Evolutionary conservation across 2,797 vertebrate genomes (phyloP), one percentile per base, ranked within the genome.

Genomic region (Poecile montanus): DNA sequence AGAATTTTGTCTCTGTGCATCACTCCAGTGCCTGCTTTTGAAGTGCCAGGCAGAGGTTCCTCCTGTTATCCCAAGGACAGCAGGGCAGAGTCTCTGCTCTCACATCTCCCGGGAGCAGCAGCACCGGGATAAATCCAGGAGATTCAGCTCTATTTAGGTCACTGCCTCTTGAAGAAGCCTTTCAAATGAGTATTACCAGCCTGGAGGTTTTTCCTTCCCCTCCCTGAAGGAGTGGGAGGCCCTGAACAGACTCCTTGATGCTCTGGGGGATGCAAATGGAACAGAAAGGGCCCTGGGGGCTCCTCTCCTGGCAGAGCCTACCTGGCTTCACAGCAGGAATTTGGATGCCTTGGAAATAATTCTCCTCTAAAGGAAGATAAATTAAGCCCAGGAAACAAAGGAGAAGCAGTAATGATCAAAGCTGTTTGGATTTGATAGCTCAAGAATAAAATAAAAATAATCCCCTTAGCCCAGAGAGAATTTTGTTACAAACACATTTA

Each of bases 91-190:
- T 36, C 60, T 60, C 51, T 16, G 42, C 44, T 70, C n/a, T 0
- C 29, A 3, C 70, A 17, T 78, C 94, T 51, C 94, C 90, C 2
- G 11, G 87, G 58, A 36, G 92, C 63, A 62, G 23, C 2, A 56
- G 27, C 70, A 23, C 1, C n/a, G 5, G 71, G 54, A 38, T 13
- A 40, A 87, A 73, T 10, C 36, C 67, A 36, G 85, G 63, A 36
- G 66, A 56, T 20, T 34, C 71, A 51, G 87, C 89, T 78, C 92
- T 91, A 88, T 80, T 94, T 89, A 87, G 92, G 89, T 88, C 87
- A 90, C 82, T 62, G 81, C 16, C 79, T 87, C 63, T 30, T 73
- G 91, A 60, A 88, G 78, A 83, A 95, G 82, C 13, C 56, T 96
- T 93, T 62, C 86, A 84, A 51, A 86, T 71, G 90, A 95, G 78